Percentiles rank a stretch among this genome's conserved stretches.
These are phyloP conservation scores for Apantesis nais DNA, from an alignment of 2,888 invertebrate species.

Conservation along the genomic window DNA sequence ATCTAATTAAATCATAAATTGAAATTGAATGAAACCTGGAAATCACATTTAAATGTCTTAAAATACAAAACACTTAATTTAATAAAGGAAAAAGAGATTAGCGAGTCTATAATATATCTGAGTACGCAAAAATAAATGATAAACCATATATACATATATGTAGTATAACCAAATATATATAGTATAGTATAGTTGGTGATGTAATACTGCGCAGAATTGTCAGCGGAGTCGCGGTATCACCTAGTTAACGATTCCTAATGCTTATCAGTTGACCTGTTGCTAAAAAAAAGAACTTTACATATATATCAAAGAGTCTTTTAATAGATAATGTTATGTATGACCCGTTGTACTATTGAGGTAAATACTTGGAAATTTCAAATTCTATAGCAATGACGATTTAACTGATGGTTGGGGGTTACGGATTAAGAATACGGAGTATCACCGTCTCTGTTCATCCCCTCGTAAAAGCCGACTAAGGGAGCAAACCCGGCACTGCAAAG, in stretches of 20 bases:
- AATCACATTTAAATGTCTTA: no score
- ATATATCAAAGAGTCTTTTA: conserved; percentile 32
- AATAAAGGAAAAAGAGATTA: neutral
- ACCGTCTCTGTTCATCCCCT: no score
- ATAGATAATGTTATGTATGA: conserved; percentile 35
- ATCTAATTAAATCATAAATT: no score
- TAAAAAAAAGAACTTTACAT: conserved; percentile 37
- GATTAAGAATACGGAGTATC: no score
- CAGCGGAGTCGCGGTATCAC: conserved; percentile 25
- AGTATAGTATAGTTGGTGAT: neutral
- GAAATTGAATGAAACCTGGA: no score
- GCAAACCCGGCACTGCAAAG: no score
- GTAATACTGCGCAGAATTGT: conserved; percentile 9
- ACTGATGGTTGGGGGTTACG: no score
- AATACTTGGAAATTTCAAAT: conserved; percentile 1
- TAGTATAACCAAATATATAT: no score
- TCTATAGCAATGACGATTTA: neutral
- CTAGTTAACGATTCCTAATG: conserved; percentile 43
- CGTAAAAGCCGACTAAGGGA: no score
- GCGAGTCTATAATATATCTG: neutral
- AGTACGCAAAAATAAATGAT: neutral
- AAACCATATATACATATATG: neutral
- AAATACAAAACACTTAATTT: neutral
- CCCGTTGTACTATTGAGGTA: conserved; percentile 16
- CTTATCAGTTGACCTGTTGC: conserved; percentile 41